These are phyloP conservation scores for Andrena cerasifolii DNA, from an alignment of 1,140 invertebrate genomes.

Conservation along the genomic window DNA sequence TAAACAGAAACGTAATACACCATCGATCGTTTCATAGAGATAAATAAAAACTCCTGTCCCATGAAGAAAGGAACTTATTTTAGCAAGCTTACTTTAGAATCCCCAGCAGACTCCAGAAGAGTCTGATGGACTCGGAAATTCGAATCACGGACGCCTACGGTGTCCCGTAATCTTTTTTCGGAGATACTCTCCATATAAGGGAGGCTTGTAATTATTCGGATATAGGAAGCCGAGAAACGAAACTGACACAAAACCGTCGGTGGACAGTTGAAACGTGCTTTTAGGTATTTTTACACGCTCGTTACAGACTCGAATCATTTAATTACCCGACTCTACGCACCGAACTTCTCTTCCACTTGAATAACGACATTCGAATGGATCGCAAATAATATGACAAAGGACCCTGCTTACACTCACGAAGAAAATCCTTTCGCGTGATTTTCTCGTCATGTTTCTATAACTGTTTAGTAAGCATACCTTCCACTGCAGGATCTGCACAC, in stretches of 20 bases:
- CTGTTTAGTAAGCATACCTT: constrained; percentile 8
- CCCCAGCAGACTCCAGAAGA: not conserved
- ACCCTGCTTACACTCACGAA: no score
- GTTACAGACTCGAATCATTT: not conserved
- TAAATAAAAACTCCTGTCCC: no score
- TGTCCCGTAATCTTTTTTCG: constrained; percentile 11
- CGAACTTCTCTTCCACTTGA: not conserved
- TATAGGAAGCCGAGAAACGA: not conserved
- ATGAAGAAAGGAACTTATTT: no score
- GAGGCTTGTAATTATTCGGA: not conserved
- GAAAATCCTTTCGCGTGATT: not conserved
- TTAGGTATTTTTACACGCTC: not conserved
- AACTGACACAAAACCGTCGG: not conserved
- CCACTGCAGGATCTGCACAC: not conserved
- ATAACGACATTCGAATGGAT: not conserved
- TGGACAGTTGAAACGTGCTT: not conserved
- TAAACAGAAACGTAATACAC: no score
- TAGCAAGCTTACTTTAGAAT: not conserved
- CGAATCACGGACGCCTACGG: constrained; percentile 23
- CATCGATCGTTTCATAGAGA: no score
- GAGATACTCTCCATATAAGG: not conserved
- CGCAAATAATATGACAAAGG: not conserved
- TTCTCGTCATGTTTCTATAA: not conserved
- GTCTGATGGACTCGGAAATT: not conserved
- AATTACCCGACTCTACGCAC: not conserved